Evolutionary conservation across 2,888 invertebrate genomes (phyloP).

Genomic region (Mongoloraphidia duomilia): DNA sequence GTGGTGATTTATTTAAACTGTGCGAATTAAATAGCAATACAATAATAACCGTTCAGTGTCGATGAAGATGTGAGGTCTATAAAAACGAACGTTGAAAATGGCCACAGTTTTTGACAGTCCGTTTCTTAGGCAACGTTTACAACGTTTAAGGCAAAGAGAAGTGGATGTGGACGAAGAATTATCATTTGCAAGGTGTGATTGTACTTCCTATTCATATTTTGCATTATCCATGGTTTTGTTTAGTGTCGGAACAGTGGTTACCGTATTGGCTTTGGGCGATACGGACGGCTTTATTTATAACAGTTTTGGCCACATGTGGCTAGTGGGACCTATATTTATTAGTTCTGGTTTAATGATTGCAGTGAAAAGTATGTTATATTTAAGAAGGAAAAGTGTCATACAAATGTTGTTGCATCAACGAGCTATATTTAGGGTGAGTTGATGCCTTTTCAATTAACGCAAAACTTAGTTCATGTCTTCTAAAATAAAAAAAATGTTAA

Average conservation of each 20-base stretch:
- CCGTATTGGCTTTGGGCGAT: conserved; percentile 46
- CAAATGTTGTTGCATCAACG: conserved; percentile 49
- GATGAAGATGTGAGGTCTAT: no score
- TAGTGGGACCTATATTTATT: conserved; percentile 50
- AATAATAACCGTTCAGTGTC: no score
- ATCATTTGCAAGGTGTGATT: conserved; percentile 48
- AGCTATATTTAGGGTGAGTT: conserved; percentile 43
- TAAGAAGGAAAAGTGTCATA: conserved; percentile 47
- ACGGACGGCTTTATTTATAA: conserved; percentile 43
- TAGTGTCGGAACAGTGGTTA: conserved; percentile 47
- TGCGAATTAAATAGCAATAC: no score
- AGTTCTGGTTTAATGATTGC: conserved; percentile 54
- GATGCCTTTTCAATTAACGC: neutral
- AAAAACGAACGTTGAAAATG: conserved; percentile 28
- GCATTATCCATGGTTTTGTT: conserved; percentile 45
- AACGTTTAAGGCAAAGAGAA: conserved; percentile 41
- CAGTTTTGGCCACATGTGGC: conserved; percentile 52
- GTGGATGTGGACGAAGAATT: conserved; percentile 44
- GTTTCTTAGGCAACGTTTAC: conserved; percentile 43
- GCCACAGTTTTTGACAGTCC: conserved; percentile 48
- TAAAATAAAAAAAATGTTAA: no score
- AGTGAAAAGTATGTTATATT: conserved; percentile 49
- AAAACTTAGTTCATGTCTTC: conserved; percentile 1
- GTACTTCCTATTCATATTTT: conserved; percentile 50
- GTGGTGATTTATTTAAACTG: no score